These are phyloP conservation scores for Chrysemys picta DNA, from an alignment of 2,113 vertebrate genomes.

Conservation along the genomic window DNA sequence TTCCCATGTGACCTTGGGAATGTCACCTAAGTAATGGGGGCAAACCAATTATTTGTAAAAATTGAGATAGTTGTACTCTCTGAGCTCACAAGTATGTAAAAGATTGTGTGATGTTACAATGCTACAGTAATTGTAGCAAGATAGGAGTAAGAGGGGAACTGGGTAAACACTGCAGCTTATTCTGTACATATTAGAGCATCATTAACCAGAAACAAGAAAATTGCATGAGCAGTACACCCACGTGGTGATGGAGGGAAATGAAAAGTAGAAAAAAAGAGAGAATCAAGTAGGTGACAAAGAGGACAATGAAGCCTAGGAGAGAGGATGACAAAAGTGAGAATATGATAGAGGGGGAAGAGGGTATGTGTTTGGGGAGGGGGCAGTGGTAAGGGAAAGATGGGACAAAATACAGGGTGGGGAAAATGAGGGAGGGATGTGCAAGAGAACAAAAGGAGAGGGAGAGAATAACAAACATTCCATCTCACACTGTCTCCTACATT, in stretches of 20 bases:
- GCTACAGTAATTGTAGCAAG: not conserved
- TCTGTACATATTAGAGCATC: not conserved
- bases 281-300: not conserved
- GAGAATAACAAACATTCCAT: not conserved
- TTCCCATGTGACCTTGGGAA: not conserved
- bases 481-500: not conserved
- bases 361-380: not conserved
- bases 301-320: too few species aligned
- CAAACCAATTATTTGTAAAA: not conserved
- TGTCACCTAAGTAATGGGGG: not conserved
- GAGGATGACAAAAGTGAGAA: not conserved
- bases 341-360: not conserved
- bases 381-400: not conserved
- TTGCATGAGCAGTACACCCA: not conserved
- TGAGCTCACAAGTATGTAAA: not conserved
- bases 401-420: not conserved
- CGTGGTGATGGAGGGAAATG: not conserved
- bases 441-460: slow-evolving; percentile 13
- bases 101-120: not conserved
- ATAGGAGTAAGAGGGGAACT: not conserved
- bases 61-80: not conserved
- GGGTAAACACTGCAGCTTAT: not conserved
- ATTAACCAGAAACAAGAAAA: not conserved
- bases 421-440: slow-evolving; percentile 11
- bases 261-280: slow-evolving; percentile 14